Evolutionary conservation across 2,113 vertebrate species (phyloP).

Genomic region (Cyprinus carpio): DNA sequence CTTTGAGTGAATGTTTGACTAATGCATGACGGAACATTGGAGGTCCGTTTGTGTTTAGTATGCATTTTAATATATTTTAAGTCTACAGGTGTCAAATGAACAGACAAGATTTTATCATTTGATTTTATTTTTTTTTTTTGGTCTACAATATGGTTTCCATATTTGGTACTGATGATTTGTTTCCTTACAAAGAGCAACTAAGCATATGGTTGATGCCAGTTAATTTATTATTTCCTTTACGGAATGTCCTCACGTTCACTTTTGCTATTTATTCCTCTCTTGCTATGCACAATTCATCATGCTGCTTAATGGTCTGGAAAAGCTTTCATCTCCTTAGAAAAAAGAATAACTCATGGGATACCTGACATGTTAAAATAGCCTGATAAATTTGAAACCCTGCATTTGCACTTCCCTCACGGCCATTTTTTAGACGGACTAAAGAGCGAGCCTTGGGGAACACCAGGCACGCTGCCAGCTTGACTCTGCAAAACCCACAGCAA

Average conservation of each 20-base stretch:
- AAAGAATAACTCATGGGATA: background rate
- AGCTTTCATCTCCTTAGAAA: constrained; percentile 32
- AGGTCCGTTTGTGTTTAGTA: constrained; percentile 41
- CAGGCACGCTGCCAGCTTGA: constrained; percentile 71
- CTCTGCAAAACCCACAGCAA: constrained; percentile 71
- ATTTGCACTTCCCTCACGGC: background rate
- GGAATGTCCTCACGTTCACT: background rate
- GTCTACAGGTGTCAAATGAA: constrained; percentile 86
- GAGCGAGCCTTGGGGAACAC: constrained; percentile 69
- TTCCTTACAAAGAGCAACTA: background rate
- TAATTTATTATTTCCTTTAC: constrained; percentile 5
- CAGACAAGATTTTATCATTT: constrained; percentile 66
- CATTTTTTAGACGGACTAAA: constrained; percentile 62
- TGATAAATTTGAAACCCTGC: background rate
- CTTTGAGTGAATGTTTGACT: constrained; percentile 51
- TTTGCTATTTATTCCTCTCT: constrained; percentile 20
- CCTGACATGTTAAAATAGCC: constrained; percentile 3
- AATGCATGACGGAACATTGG: constrained; percentile 53
- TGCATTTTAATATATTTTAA: constrained; percentile 54
- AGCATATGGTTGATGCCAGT: constrained; percentile 1
- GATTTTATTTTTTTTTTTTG: constrained; percentile 19
- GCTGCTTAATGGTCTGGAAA: constrained; percentile 18
- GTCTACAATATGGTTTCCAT: constrained; percentile 2
- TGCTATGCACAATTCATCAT: constrained; percentile 21
- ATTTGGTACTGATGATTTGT: background rate